These are phyloP conservation scores for Ailuropoda melanoleuca DNA, from an alignment of 2,113 vertebrate species.

Conservation along the genomic window DNA sequence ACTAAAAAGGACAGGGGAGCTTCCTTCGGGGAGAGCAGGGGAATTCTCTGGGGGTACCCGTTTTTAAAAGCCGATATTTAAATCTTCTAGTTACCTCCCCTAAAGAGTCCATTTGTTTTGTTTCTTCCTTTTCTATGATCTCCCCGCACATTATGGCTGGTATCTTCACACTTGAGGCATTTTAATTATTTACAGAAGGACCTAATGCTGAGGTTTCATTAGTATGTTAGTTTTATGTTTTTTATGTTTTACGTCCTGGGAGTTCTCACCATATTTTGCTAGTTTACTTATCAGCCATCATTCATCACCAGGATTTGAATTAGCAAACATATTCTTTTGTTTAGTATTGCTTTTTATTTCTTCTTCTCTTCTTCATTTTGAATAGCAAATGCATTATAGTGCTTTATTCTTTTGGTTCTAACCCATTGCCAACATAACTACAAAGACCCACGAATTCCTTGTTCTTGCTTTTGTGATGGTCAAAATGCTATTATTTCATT, in stretches of 20 bases:
- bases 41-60: not conserved
- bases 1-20: not conserved
- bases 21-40: not conserved
- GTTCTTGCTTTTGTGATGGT: not conserved
- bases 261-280: conserved; percentile 15
- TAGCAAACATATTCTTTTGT: not conserved
- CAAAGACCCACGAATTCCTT: not conserved
- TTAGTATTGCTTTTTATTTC: not conserved
- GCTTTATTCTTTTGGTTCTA: conserved; percentile 8
- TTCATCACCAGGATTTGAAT: not conserved
- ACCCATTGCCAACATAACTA: not conserved
- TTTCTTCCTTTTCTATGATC: not conserved
- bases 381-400: not conserved
- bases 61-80: not conserved
- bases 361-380: conserved; percentile 26
- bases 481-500: not conserved
- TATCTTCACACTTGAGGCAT: not conserved
- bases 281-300: not conserved
- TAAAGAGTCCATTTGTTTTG: not conserved
- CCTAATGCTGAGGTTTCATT: not conserved
- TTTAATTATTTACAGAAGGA: conserved; percentile 27
- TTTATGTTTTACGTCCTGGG: not conserved
- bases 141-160: not conserved
- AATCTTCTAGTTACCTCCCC: not conserved
- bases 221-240: conserved; percentile 1